A percentile compares a stretch with the other conserved stretches of the same genome.
phyloP scores from a whole-genome alignment of 2,113 vertebrate species.

The Rhinogobius similis region DNA sequence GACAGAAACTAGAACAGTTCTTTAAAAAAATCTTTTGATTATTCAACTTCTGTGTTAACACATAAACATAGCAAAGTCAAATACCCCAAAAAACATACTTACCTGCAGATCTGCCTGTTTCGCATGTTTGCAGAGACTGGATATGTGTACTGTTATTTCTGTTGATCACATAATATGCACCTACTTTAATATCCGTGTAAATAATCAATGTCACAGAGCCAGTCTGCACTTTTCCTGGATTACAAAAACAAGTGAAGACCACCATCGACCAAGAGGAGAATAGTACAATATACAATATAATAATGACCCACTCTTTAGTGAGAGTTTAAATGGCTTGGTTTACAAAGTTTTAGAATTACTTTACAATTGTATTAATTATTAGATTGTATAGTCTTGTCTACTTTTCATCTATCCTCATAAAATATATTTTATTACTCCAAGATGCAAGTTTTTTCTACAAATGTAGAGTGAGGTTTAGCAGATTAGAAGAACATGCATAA shows the following conservation, averaged over 20 bases:
- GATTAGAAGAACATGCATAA: slow-evolving; percentile 37
- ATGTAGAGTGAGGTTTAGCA: slow-evolving; percentile 70
- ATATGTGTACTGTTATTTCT: not conserved
- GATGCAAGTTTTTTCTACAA: slow-evolving; percentile 54
- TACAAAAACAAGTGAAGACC: not conserved
- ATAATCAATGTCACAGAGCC: not conserved
- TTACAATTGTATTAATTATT: not conserved
- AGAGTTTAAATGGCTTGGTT: not conserved
- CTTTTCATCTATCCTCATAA: not conserved
- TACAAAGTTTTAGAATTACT: not conserved
- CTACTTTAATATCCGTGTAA: not conserved
- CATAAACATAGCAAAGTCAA: not conserved
- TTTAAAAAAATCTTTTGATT: not conserved
- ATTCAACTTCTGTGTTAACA: not conserved
- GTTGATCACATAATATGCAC: not conserved
- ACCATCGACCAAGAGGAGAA: not conserved
- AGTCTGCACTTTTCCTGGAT: not conserved
- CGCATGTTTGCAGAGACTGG: not conserved
- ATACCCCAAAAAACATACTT: not conserved
- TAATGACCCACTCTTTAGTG: not conserved
- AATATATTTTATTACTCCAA: not conserved
- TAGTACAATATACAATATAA: not conserved
- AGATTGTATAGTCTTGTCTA: not conserved
- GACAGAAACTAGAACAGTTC: not conserved
- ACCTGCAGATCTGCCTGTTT: not conserved